Percentiles rank a stretch among this genome's conserved stretches.
These are phyloP conservation scores for Cotesia vestalis DNA, from an alignment of 1,140 invertebrate species.

Conservation along the genomic window DNA sequence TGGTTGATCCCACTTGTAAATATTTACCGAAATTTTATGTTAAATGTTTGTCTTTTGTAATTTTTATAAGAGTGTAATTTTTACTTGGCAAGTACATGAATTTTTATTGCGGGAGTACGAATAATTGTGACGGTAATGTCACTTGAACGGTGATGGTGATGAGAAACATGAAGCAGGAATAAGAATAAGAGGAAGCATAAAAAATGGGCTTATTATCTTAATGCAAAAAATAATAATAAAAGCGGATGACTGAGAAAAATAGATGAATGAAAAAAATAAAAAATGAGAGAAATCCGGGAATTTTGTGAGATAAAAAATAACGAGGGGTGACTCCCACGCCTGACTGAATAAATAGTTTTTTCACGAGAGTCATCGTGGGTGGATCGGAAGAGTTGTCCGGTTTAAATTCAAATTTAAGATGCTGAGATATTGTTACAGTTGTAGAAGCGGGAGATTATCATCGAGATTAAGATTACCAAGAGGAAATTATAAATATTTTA, in stretches of 20 bases:
- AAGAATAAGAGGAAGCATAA: not conserved
- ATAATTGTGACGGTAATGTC: too few species aligned
- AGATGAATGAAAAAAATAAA: constrained; percentile 1
- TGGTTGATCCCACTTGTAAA: too few species aligned
- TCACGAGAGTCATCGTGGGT: not conserved
- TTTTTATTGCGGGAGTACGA: too few species aligned
- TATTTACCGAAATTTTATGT: too few species aligned
- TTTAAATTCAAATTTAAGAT: constrained; percentile 6
- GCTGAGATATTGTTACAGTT: not conserved
- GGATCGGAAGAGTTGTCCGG: not conserved
- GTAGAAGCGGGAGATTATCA: not conserved
- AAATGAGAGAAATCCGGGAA: too few species aligned
- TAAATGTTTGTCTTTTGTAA: too few species aligned
- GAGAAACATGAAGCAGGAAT: too few species aligned
- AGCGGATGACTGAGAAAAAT: not conserved
- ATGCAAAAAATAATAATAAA: constrained; percentile 3
- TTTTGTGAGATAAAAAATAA: not conserved
- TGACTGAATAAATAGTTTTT: constrained; percentile 2
- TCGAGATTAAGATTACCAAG: too few species aligned
- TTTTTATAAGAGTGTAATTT: too few species aligned
- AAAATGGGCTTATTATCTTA: not conserved
- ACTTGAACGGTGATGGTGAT: too few species aligned
- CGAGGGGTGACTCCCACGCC: constrained; percentile 2
- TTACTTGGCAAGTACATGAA: too few species aligned
- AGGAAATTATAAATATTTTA: too few species aligned